Evolutionary conservation across 2,888 invertebrate species (phyloP), one percentile per base, ranked within the genome.

Genomic region (Antheraea yamamai): DNA sequence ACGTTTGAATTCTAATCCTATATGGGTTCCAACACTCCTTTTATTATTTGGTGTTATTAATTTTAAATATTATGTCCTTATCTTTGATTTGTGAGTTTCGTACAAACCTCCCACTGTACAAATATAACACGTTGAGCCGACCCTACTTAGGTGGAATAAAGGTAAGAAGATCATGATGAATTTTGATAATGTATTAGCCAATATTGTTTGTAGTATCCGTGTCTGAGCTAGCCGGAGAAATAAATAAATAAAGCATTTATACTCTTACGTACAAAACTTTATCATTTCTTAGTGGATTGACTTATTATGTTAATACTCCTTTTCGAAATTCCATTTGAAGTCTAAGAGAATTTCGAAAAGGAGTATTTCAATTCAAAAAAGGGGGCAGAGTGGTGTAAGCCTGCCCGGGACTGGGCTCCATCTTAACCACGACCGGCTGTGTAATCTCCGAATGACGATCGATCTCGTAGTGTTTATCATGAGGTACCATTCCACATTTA

Each of bases 281-380:
- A 30, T 16, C 26, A 66, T 26, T 66, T 66, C 64, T 30, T 66
- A 66, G 30, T 66, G 30, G 26, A 26, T 66, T 66, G 30, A 14
- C 30, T 30, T 26, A 61, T 66, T 26, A 30, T 30, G 1, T 66
- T 66, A 89, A 95, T 95, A 95, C 95, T 91, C 95, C 93, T 91
- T 94, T 94, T 94, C 95, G 94, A 95, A 95, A 94, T 94, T 94
- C 87, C 83, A 81, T 81, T 79, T 80, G 76, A 78, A 78, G 76
- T 75, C 84, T 90, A 92, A 85, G 93, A 91, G 90, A 95, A 92
- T 94, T 95, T 95, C 93, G 95, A 94, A 94, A 95, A 95, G 91
- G 95, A 95, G 95, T 95, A 95, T 95, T 95, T 95, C 95, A 97
- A 94, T 97, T 97, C 96, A 97, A 95, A 96, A 97, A 97, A 96